These are phyloP conservation scores for Scrobipalpa atriplicella DNA, from an alignment of 2,888 invertebrate species.

Conservation along the genomic window DNA sequence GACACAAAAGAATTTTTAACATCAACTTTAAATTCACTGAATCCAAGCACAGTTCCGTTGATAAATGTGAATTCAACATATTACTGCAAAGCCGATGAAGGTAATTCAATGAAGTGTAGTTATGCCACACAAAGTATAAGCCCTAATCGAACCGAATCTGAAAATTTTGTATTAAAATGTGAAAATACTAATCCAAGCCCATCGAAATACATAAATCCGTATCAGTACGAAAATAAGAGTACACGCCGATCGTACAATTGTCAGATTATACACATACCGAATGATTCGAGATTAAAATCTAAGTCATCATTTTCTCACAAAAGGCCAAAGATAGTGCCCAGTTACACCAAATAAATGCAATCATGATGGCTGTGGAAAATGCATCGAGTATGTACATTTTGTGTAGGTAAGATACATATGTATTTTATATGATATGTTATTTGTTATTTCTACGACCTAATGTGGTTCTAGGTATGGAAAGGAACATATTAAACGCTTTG, in stretches of 20 bases:
- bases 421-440: not conserved
- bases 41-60: constrained; percentile 50
- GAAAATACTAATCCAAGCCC: not conserved
- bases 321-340: constrained; percentile 48
- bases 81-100: constrained; percentile 57
- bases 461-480: constrained; percentile 56
- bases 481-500: constrained; percentile 54
- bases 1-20: constrained; percentile 56
- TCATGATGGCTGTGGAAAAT: constrained; percentile 20
- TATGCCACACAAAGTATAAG: not conserved
- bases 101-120: constrained; percentile 46
- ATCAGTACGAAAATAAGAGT: not conserved
- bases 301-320: not conserved
- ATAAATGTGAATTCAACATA: constrained; percentile 45
- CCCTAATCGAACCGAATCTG: not conserved
- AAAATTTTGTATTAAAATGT: too few species aligned
- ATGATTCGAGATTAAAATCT: not conserved
- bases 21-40: constrained; percentile 53
- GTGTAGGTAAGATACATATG: not conserved
- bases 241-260: not conserved
- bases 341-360: constrained; percentile 46
- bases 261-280: not conserved
- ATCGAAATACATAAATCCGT: not conserved
- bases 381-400: constrained; percentile 24
- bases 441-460: not conserved